Percentiles rank a stretch among this genome's conserved stretches.
phyloP scores from a whole-genome alignment of 2,113 vertebrate species.

The Lethenteron reissneri region DNA sequence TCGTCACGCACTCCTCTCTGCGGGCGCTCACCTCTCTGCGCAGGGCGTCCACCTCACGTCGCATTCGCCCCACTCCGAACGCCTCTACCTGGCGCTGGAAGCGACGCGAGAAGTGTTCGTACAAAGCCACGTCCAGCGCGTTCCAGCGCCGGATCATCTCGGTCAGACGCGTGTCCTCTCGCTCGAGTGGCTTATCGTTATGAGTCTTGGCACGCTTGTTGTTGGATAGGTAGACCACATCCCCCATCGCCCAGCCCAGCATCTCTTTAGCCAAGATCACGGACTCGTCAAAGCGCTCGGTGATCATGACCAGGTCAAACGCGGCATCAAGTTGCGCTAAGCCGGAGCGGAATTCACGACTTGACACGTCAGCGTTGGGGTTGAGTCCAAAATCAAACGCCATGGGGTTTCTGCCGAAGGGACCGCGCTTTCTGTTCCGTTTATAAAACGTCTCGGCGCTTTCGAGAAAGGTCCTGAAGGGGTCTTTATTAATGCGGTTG shows the following conservation, averaged over 20 bases:
- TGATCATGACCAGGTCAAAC: constrained; percentile 45
- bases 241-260: constrained; percentile 54
- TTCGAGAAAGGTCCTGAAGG: constrained; percentile 36
- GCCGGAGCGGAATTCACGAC: constrained; percentile 23
- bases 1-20: too few species aligned
- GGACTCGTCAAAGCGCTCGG: constrained; percentile 64
- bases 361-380: constrained; percentile 9
- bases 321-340: constrained; percentile 22
- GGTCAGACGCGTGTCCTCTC: constrained; percentile 3
- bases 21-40: constrained; percentile 8
- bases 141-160: constrained; percentile 48
- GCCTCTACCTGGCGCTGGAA: constrained; percentile 43
- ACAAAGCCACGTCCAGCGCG: constrained; percentile 51
- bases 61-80: constrained; percentile 33
- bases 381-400: constrained; percentile 52
- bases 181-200: too few species aligned
- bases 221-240: constrained; percentile 47
- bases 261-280: constrained; percentile 54
- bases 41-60: constrained; percentile 30
- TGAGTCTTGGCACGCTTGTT: constrained; percentile 28
- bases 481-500: constrained; percentile 14
- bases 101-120: constrained; percentile 43
- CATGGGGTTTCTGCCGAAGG: constrained; percentile 53
- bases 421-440: constrained; percentile 34
- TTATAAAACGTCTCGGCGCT: constrained; percentile 38